These are phyloP conservation scores for Rousettus leschenaultii DNA, from an alignment of 2,113 vertebrate species.

Conservation along the genomic window DNA sequence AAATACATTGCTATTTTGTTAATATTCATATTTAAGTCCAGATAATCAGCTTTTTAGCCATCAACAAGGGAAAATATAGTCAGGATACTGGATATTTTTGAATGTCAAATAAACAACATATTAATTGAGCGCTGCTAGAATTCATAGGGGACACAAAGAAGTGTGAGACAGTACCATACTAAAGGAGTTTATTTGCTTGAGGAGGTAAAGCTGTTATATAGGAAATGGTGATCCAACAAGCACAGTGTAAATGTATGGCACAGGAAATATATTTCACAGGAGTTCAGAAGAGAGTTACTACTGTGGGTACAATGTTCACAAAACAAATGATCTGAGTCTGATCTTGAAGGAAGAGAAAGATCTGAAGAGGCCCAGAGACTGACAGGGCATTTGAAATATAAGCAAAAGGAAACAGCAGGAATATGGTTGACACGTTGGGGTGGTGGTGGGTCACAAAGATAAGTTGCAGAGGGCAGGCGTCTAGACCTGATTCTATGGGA, in stretches of 20 bases:
- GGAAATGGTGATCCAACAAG: neutral
- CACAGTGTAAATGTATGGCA: neutral
- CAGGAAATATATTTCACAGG: neutral
- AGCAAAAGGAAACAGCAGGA: neutral
- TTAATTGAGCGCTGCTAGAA: neutral
- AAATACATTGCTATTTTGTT: neutral
- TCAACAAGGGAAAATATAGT: neutral
- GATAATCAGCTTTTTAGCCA: neutral
- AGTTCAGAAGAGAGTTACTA: neutral
- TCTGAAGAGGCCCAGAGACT: neutral
- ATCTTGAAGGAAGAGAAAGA: neutral
- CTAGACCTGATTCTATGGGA: neutral
- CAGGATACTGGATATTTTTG: neutral
- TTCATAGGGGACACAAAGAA: neutral
- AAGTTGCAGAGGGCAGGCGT: neutral
- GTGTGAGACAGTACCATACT: neutral
- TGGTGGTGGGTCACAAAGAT: neutral
- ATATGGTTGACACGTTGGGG: neutral
- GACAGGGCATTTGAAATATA: neutral
- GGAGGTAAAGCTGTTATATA: neutral
- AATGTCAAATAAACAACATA: slow-evolving; percentile 1
- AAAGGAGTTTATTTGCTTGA: neutral
- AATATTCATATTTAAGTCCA: slow-evolving; percentile 10
- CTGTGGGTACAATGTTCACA: neutral
- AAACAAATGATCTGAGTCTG: neutral